Evolutionary conservation across 2,888 invertebrate genomes (phyloP).

Genomic region (Polyommatus iphigenia): DNA sequence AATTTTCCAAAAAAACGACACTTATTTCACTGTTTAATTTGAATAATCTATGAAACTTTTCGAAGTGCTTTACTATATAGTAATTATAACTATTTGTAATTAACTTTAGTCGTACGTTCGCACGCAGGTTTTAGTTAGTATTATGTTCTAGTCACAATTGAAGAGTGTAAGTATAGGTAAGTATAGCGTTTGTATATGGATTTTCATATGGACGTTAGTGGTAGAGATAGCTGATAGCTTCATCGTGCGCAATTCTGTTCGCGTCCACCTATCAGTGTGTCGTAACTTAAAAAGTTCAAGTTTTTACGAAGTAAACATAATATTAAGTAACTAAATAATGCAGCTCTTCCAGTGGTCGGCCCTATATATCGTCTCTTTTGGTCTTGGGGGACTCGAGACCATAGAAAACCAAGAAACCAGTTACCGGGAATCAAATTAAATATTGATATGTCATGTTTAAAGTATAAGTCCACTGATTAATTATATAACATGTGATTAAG

Average conservation of each 20-base stretch:
- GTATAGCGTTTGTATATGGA: slow-evolving; percentile 72
- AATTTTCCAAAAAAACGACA: slow-evolving; percentile 16
- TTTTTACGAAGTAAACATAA: not conserved
- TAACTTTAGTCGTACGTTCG: slow-evolving; percentile 72
- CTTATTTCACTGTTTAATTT: slow-evolving; percentile 43
- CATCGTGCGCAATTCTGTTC: slow-evolving; percentile 45
- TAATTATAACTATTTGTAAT: slow-evolving; percentile 77
- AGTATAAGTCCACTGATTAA: too few relatives aligned
- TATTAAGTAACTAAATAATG: too few relatives aligned
- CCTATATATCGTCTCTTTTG: too few relatives aligned
- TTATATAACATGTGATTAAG: too few relatives aligned
- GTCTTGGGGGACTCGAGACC: too few relatives aligned
- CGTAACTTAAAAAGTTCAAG: not conserved
- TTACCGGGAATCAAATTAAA: too few relatives aligned
- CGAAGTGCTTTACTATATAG: slow-evolving; percentile 81
- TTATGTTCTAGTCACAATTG: slow-evolving; percentile 51
- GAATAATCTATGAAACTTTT: slow-evolving; percentile 68
- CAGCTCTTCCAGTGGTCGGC: too few relatives aligned
- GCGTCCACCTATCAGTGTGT: slow-evolving; percentile 35
- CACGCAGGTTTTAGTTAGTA: slow-evolving; percentile 54
- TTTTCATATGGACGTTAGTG: slow-evolving; percentile 68
- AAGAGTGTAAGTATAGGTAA: slow-evolving; percentile 49
- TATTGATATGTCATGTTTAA: too few relatives aligned
- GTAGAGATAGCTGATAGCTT: slow-evolving; percentile 50
- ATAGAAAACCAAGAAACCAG: too few relatives aligned